A percentile compares a stretch with the other conserved stretches of the same genome.
Conservation (phyloP, 2,888 invertebrate genomes). For the Sphaerophoria taeniata region DNA sequence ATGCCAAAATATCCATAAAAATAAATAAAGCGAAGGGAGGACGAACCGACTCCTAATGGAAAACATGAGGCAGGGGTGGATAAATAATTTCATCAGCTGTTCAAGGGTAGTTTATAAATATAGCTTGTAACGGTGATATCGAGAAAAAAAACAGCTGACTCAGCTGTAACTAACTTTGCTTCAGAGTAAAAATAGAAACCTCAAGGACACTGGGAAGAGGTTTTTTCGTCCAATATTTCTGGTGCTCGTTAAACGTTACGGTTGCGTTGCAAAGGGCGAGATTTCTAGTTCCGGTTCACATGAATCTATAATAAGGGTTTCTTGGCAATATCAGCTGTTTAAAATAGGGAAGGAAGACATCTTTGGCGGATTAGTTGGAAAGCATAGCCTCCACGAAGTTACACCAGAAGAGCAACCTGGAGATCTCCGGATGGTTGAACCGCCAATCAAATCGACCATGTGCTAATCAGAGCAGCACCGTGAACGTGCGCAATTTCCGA, state of each 20-base stretch:
- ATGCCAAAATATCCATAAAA: slow-evolving; percentile 49
- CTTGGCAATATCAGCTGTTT: no score
- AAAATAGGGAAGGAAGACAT: no score
- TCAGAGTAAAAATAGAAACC: slow-evolving; percentile 43
- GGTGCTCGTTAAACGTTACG: not conserved
- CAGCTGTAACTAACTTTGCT: slow-evolving; percentile 3
- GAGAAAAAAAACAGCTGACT: slow-evolving; percentile 61
- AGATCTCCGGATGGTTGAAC: no score
- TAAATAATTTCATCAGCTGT: slow-evolving; percentile 53
- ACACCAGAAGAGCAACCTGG: no score
- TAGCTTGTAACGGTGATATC: not conserved
- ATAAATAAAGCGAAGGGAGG: slow-evolving; percentile 30
- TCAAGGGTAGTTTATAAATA: slow-evolving; percentile 40
- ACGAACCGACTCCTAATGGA: not conserved
- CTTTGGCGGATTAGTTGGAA: no score
- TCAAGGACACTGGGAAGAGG: slow-evolving; percentile 41
- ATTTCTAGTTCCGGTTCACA: slow-evolving; percentile 19
- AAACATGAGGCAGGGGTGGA: slow-evolving; percentile 19
- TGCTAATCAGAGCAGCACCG: no score
- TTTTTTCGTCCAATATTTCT: slow-evolving; percentile 5
- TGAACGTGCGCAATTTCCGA: no score
- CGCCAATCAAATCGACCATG: no score
- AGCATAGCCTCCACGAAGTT: no score
- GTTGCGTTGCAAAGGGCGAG: slow-evolving; percentile 22
- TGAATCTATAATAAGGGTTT: not conserved